Percentiles rank a stretch among this genome's conserved stretches.
Conservation (phyloP, 1,140 invertebrate species). For the Orius insidiosus region DNA sequence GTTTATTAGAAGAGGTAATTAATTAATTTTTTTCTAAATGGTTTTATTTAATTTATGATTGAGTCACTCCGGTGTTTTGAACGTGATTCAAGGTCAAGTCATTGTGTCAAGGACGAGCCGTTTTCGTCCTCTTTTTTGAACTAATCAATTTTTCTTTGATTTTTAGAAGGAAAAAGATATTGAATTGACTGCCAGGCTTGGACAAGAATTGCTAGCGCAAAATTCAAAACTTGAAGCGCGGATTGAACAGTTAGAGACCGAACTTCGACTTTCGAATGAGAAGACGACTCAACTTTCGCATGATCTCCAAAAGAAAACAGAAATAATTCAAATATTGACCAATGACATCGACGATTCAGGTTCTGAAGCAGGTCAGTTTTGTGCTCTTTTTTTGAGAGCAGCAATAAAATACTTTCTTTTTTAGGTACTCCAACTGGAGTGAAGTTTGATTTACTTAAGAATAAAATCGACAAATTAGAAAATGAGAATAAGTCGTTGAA, state of each 20-base stretch:
- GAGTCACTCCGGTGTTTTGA: too few species aligned
- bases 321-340: conserved; percentile 53
- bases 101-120: background rate
- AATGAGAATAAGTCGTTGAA: conserved; percentile 75
- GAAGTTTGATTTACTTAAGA: conserved; percentile 61
- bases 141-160: conserved; percentile 13
- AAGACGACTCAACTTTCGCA: conserved; percentile 78
- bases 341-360: conserved; percentile 63
- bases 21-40: too few species aligned
- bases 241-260: conserved; percentile 59
- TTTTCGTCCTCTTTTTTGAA: conserved; percentile 4
- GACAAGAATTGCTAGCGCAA: conserved; percentile 78
- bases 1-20: conserved; percentile 90
- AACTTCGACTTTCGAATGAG: conserved; percentile 61
- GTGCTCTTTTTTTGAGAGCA: too few species aligned
- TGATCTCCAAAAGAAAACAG: conserved; percentile 79
- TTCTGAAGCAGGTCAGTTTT: conserved; percentile 35
- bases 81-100: too few species aligned
- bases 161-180: conserved; percentile 86
- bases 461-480: conserved; percentile 66
- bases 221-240: conserved; percentile 70
- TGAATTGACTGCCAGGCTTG: conserved; percentile 89
- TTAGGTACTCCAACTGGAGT: conserved; percentile 21
- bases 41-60: too few species aligned
- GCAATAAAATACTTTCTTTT: background rate